Evolutionary conservation across 2,888 invertebrate species (phyloP), one percentile per base, ranked within the genome.

Genomic region (Hypomecis atomaria): DNA sequence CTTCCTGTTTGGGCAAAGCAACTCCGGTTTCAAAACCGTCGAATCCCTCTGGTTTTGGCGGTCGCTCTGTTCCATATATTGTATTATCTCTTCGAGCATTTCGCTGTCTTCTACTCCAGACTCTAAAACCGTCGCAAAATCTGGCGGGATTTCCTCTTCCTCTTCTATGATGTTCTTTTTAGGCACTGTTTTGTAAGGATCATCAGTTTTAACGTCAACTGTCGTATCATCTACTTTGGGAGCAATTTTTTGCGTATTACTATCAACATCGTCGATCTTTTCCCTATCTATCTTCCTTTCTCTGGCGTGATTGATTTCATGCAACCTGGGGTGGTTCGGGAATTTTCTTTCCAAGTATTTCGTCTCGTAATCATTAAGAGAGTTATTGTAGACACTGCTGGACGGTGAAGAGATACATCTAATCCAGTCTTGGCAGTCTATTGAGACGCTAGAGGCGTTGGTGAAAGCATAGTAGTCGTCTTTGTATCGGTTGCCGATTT

Each of bases 341-440:
- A 77, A 78, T 65, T 81, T 85, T 58, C 72, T 79, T 47, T 85
- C 83, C 47, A 79, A 71, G 66, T 83, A 83, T 67, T 69, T 81
- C 4, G 76, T 67, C 72, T 85, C 85, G 59, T 81, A 77, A 49
- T 85, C 84, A 54, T 81, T 84, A n/a, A 86, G 71, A 0, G 88
- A 87, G 66, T 84, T 85, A 47, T 86, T 85, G 70, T 86, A 88
- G 52, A 86, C 78, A 62, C 89, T 88, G 56, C 79, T 87, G 0
- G 81, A 76, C 4, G 87, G 86, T 33, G 88, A 83, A 0, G 88
- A 86, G 5, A 82, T 71, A 45, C 85, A 81, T 68, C 81, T 78
- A 10, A 92, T 82, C 90, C 91, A 91, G 68, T 91, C 90, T 62
- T 86, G 83, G 52, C 86, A 87, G 33, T 87, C 88, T 55, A 89